Conservation (phyloP, 2,888 invertebrate genomes). For the Malacosoma neustria region DNA sequence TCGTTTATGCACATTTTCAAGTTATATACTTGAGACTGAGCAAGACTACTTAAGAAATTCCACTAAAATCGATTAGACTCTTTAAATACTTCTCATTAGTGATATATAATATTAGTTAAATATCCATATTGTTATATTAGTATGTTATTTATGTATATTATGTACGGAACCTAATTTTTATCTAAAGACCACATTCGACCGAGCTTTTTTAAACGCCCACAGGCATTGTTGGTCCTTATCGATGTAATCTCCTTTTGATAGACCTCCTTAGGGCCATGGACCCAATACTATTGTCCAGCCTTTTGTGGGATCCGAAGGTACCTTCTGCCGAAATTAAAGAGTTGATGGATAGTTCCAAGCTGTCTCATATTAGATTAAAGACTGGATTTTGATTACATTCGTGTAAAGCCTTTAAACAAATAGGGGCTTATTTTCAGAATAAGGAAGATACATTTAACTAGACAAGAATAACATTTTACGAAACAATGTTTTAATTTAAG, state of each 20-base stretch:
- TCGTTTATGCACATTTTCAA: no score
- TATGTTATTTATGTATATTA: no score
- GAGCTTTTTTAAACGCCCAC: slow-evolving; percentile 51
- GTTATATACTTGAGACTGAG: no score
- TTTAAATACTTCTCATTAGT: not conserved
- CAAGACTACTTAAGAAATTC: no score
- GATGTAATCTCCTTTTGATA: slow-evolving; percentile 71
- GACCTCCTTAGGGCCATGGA: slow-evolving; percentile 58
- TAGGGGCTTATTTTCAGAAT: not conserved
- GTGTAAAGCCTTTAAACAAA: not conserved
- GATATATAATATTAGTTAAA: not conserved
- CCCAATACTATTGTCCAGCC: slow-evolving; percentile 56
- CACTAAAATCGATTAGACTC: no score
- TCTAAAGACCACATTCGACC: slow-evolving; percentile 14
- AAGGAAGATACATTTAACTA: no score
- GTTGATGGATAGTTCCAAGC: slow-evolving; percentile 44
- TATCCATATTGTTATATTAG: not conserved
- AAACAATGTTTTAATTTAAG: no score
- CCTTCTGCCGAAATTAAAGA: slow-evolving; percentile 37
- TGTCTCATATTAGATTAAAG: slow-evolving; percentile 11
- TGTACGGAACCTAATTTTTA: not conserved
- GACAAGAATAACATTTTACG: no score
- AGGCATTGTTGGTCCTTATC: slow-evolving; percentile 58
- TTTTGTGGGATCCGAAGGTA: slow-evolving; percentile 30
- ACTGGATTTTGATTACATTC: slow-evolving; percentile 10